Evolutionary conservation across 2,888 invertebrate species (phyloP), one percentile per base, ranked within the genome.

Genomic region (Ectemnius cavifrons): DNA sequence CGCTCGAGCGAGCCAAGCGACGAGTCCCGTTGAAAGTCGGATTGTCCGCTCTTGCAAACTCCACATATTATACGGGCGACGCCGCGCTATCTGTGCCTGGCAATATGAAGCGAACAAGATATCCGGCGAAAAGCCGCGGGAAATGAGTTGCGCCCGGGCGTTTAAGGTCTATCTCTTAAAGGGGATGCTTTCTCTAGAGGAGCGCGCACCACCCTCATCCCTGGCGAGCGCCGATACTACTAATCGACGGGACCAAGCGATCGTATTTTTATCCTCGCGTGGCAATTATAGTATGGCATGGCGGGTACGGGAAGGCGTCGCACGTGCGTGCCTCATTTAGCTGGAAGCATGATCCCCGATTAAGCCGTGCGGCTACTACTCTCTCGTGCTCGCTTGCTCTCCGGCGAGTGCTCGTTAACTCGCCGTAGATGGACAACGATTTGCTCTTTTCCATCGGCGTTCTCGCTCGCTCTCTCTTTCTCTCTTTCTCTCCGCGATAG

Each of bases 161-260:
- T 85, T 84, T 84, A 84, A 85, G 85, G 74, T 85, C 84, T 84
- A 84, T 84, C 84, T 77, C 80, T 84, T 84, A 85, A 84, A 84
- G 84, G 80, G 82, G 79, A 85, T 84, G 80, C 5, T 79, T 78
- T 74, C 75, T 75, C 83, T 76, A 37, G 8, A 11, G 65, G 64
- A 60, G 49, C 66, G 57, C 37, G 18, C 52, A 28, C 37, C 47
- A 52, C 49, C 18, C 46, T 65, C 60, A 23, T 23, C 37, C 8
- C 13, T 23, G 46, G 49, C 20, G 2, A 13, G 18, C 37, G 37
- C 8, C 68, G 71, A 63, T 63, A 49, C 71, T 67, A 71, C 63
- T 68, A 52, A 68, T 71, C 58, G 4, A 63, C 4, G 57, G 28
- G 49, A 65, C 27, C 27, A 64, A n/a, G 2, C 4, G 3, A 23